Percentiles rank a stretch among this genome's conserved stretches.
phyloP scores from a whole-genome alignment of 2,113 vertebrate genomes.

The Rhinopomastus cyanomelas region DNA sequence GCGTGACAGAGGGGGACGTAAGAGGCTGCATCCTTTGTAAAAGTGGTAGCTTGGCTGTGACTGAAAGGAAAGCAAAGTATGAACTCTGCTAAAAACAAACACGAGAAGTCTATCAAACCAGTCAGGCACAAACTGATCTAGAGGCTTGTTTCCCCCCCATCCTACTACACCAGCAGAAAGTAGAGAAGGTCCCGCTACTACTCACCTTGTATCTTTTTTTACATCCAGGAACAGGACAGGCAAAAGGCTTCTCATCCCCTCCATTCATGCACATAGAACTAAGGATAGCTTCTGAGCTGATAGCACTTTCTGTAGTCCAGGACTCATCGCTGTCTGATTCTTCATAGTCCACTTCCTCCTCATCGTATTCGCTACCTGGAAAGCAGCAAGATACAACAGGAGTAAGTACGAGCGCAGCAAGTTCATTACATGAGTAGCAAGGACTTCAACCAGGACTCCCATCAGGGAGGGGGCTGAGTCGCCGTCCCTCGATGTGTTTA shows the following conservation, averaged over 20 bases:
- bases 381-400: not conserved
- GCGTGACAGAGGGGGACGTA: not conserved
- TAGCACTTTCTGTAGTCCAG: slow-evolving; percentile 98
- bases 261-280: slow-evolving; percentile 99
- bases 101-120: not conserved
- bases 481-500: no score
- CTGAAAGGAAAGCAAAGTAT: not conserved
- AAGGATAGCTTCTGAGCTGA: slow-evolving; percentile 97
- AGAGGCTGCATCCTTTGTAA: not conserved
- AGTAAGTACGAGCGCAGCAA: not conserved
- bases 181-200: not conserved
- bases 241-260: slow-evolving; percentile 97
- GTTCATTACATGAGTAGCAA: no score
- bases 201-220: slow-evolving; percentile 98
- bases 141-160: not conserved
- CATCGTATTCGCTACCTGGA: slow-evolving; percentile 95
- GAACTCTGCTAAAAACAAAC: not conserved
- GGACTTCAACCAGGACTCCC: no score
- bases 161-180: not conserved
- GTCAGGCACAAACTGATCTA: not conserved
- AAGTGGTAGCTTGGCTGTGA: not conserved
- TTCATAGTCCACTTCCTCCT: slow-evolving; percentile 96
- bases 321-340: slow-evolving; percentile 98
- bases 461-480: no score
- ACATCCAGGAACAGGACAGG: slow-evolving; percentile 96